phyloP scores from a whole-genome alignment of 2,888 invertebrate species.

The Polylopha cassiicola region DNA sequence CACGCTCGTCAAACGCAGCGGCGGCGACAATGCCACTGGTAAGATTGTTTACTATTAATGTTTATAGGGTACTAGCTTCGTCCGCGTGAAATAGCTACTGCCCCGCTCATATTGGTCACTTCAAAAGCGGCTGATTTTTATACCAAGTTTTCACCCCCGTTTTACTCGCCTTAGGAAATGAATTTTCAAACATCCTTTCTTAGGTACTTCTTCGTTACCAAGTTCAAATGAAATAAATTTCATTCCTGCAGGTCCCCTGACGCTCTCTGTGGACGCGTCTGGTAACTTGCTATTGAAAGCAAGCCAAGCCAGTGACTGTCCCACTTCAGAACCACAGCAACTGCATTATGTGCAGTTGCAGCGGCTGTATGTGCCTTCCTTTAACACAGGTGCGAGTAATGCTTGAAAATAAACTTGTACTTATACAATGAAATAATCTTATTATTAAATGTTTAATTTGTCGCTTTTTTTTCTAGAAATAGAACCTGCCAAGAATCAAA shows the following conservation, averaged over 20 bases:
- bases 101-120: too few relatives aligned
- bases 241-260: constrained; percentile 51
- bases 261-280: constrained; percentile 64
- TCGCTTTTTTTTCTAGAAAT: constrained; percentile 37
- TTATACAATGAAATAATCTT: neutral
- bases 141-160: too few relatives aligned
- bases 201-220: too few relatives aligned
- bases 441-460: constrained; percentile 16
- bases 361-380: constrained; percentile 60
- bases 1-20: constrained; percentile 62
- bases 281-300: constrained; percentile 68
- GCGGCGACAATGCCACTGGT: constrained; percentile 59
- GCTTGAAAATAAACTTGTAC: neutral
- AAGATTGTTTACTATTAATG: constrained; percentile 23
- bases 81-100: too few relatives aligned
- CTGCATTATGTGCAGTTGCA: constrained; percentile 68
- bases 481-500: constrained; percentile 35
- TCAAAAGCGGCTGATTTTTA: too few relatives aligned
- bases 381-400: constrained; percentile 45
- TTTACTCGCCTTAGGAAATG: too few relatives aligned
- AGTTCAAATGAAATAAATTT: too few relatives aligned
- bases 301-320: constrained; percentile 47
- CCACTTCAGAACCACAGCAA: constrained; percentile 37
- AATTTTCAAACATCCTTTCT: too few relatives aligned
- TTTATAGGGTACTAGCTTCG: too few relatives aligned